Percentiles rank a stretch among this genome's conserved stretches.
phyloP scores from a whole-genome alignment of 2,797 vertebrate species.

The Sarcoramphus papa region DNA sequence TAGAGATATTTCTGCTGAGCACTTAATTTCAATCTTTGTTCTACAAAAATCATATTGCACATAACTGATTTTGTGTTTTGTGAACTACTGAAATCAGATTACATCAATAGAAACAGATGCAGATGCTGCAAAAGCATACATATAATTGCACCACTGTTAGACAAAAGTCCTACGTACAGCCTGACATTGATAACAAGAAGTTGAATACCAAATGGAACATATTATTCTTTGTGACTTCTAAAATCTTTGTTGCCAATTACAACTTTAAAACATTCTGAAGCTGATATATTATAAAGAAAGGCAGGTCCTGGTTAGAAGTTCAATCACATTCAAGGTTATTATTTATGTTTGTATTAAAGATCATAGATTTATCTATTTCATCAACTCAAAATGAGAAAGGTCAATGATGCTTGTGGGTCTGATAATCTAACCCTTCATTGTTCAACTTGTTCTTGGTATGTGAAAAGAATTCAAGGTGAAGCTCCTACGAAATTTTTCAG shows the following conservation, averaged over 20 bases:
- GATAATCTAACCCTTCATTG: background rate
- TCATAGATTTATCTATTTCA: background rate
- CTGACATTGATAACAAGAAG: background rate
- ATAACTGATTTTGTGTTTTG: background rate
- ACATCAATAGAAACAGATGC: background rate
- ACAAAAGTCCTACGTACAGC: background rate
- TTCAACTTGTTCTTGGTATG: background rate
- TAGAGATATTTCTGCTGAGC: background rate
- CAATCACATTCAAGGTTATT: background rate
- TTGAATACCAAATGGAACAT: background rate
- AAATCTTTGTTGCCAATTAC: background rate
- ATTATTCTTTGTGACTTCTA: background rate
- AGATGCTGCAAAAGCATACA: background rate
- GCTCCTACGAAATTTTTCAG: background rate
- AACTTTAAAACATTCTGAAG: background rate
- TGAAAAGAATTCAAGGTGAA: background rate
- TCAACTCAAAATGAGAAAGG: background rate
- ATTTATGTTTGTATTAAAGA: background rate
- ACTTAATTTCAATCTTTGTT: background rate
- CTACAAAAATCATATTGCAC: background rate
- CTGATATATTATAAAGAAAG: background rate
- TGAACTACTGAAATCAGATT: background rate
- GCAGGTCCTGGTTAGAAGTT: background rate
- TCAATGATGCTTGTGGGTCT: background rate
- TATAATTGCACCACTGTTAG: background rate